Base-by-base conservation (phyloP, 2,797 vertebrate species). In the Delichon dasypus region DNA sequence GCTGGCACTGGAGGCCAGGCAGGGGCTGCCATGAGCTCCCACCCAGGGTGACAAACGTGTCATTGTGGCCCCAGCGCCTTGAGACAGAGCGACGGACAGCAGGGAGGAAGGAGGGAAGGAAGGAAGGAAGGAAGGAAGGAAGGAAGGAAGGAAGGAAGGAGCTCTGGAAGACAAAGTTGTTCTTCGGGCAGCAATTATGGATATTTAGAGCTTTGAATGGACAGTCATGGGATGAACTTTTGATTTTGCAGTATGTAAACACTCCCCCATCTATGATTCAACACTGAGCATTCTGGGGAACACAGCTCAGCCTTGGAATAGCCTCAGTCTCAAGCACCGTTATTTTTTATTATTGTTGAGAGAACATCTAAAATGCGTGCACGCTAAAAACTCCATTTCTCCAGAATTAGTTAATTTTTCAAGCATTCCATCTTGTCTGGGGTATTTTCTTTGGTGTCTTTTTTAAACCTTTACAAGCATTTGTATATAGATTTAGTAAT, bases 141-240 rank as follows among this genome's bases (percentile, higher is more conserved):
- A 88, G 93, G 88, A 93, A 94, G 88, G 93, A 77, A 66, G 90
- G 38, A 89, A 88, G 93, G 88, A 93, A 94, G 88, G 93, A 79
- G 94, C 73, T 95, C 75, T 89, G 23, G 85, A 96, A 77, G 79
- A 55, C 90, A 93, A 79, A 92, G 95, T 90, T 94, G 93, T 66
- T 95, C 93, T 92, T 89, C 85, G 88, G 94, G 20, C 40, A 67
- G 93, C 73, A 91, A 92, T 92, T 95, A 97, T 34, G 70, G 94
- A 88, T 94, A 94, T 95, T 97, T 96, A 80, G 78, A 90, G 89
- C 92, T 77, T 17, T 77, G 83, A 91, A 94, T 64, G 83, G 95
- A 85, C 42, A 47, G 88, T 48, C 89, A n/a, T 13, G 66, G 80
- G 93, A 65, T 68, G 90, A 68, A 80, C 88, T 76, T 82, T 54